These are phyloP conservation scores for Gephyroberyx darwinii DNA, from an alignment of 2,797 vertebrate species.

Conservation along the genomic window DNA sequence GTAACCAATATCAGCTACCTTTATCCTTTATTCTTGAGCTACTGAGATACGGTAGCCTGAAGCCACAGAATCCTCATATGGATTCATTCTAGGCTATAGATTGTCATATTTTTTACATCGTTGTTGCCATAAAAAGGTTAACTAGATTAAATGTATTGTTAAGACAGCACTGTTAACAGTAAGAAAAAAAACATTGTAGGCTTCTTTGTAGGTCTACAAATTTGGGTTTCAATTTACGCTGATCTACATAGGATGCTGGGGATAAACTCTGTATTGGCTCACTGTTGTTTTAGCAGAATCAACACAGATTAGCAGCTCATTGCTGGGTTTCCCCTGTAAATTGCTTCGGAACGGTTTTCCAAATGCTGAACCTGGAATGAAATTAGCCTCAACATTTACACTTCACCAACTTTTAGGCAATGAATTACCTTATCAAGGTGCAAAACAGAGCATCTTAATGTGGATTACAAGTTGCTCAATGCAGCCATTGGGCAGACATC, in stretches of 20 bases:
- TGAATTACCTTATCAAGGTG: conserved; percentile 16
- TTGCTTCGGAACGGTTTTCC: conserved; percentile 27
- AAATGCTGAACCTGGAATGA: conserved; percentile 15
- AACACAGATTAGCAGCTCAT: conserved; percentile 37
- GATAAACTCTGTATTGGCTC: conserved; percentile 29
- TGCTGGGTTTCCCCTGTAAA: conserved; percentile 38
- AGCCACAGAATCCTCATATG: too few species aligned
- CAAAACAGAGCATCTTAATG: conserved; percentile 17
- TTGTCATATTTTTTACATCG: too few species aligned
- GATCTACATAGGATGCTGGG: conserved; percentile 6
- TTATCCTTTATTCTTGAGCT: too few species aligned
- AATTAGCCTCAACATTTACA: conserved; percentile 29
- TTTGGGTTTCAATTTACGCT: conserved; percentile 1
- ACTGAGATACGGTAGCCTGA: too few species aligned
- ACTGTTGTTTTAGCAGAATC: conserved; percentile 34
- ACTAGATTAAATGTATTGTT: too few species aligned
- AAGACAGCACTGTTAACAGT: too few species aligned
- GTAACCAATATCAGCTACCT: too few species aligned
- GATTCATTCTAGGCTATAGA: too few species aligned
- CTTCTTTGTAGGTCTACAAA: not conserved
- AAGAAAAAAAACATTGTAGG: too few species aligned
- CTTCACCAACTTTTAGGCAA: not conserved
- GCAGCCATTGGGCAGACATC: not conserved
- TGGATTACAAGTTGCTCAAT: conserved; percentile 11
- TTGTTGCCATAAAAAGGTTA: too few species aligned